Conservation (phyloP, 2,113 vertebrate species). For the Leucosticte australis region DNA sequence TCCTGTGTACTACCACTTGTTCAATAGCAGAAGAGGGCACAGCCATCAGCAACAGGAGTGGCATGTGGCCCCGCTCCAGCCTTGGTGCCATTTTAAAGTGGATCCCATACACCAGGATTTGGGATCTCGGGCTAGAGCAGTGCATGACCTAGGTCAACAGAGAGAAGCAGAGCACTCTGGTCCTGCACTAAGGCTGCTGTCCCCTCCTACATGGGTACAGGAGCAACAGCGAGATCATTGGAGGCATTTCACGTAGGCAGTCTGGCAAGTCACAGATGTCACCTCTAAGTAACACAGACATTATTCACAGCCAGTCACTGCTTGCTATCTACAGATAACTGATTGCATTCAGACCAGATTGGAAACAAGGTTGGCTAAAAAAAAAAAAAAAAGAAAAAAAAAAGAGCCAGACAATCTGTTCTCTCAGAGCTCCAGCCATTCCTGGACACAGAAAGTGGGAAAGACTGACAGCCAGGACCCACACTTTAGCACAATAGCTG, state of each 20-base stretch:
- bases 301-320: constrained; percentile 60
- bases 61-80: accelerated
- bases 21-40: background rate
- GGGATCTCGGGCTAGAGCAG: background rate
- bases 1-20: accelerated
- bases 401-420: constrained; percentile 47
- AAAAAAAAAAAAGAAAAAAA: background rate
- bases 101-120: background rate
- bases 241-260: constrained; percentile 60
- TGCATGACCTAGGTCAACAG: accelerated
- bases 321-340: constrained; percentile 58
- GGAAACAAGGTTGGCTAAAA: constrained; percentile 37
- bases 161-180: background rate
- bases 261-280: constrained; percentile 65
- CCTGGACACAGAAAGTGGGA: background rate
- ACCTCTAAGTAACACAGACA: constrained; percentile 49
- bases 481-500: background rate
- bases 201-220: background rate
- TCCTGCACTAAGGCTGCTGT: background rate
- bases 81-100: accelerated
- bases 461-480: background rate
- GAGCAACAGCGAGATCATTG: background rate
- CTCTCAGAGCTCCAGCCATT: constrained; percentile 29
- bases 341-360: constrained; percentile 55
- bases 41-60: background rate